phyloP scores from a whole-genome alignment of 2,797 vertebrate species.

The Zenarchopterus dispar region DNA sequence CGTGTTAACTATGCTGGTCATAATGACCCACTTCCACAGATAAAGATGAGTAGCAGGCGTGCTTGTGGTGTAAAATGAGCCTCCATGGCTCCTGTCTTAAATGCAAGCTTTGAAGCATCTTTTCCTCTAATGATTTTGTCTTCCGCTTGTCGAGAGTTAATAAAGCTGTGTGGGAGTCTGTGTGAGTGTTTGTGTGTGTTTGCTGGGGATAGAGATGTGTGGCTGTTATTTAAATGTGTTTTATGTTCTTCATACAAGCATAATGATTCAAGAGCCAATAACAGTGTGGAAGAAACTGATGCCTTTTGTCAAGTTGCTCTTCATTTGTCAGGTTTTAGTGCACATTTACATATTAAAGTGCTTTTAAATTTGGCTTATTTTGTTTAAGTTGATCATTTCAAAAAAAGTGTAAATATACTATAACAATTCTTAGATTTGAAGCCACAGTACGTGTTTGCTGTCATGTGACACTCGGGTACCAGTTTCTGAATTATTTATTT shows the following conservation, averaged over 20 bases:
- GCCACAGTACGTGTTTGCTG: not conserved
- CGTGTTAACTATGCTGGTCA: conserved; percentile 19
- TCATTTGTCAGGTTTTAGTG: conserved; percentile 25
- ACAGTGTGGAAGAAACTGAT: conserved; percentile 18
- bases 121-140: conserved; percentile 61
- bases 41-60: conserved; percentile 47
- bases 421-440: not conserved
- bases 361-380: not conserved
- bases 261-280: conserved; percentile 28
- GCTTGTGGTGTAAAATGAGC: conserved; percentile 45
- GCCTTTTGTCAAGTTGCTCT: conserved; percentile 35
- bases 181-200: conserved; percentile 8
- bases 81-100: conserved; percentile 55
- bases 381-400: not conserved
- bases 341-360: conserved; percentile 1
- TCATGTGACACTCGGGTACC: too few relatives aligned
- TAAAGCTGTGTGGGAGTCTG: conserved; percentile 26
- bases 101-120: conserved; percentile 61
- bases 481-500: too few relatives aligned
- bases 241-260: conserved; percentile 43
- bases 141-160: conserved; percentile 36
- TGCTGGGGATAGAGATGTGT: conserved; percentile 13
- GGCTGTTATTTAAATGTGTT: conserved; percentile 41
- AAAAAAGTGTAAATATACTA: not conserved
- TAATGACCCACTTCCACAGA: conserved; percentile 52